phyloP scores from a whole-genome alignment of 2,888 invertebrate species.

The Notodonta ziczac region DNA sequence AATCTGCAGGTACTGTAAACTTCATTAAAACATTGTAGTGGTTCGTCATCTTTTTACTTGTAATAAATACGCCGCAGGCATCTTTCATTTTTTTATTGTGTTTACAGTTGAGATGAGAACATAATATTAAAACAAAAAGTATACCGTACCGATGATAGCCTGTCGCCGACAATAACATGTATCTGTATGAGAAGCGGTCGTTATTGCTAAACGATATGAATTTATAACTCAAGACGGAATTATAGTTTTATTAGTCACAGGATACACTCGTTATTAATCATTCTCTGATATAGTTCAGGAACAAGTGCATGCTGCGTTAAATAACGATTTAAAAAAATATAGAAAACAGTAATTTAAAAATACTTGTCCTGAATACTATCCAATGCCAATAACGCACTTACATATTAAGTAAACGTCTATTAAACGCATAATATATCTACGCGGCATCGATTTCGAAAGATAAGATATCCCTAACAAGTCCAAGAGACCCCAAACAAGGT shows the following conservation, averaged over 20 bases:
- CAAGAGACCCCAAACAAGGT: conserved; percentile 44
- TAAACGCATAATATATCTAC: conserved; percentile 37
- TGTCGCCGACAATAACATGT: conserved; percentile 49
- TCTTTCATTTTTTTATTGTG: conserved; percentile 17
- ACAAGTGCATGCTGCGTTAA: neutral
- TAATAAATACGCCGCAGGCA: conserved; percentile 24
- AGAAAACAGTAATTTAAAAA: neutral
- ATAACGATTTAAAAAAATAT: neutral
- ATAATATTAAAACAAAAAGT: conserved; percentile 51
- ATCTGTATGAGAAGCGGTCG: conserved; percentile 39
- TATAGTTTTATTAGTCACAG: conserved; percentile 14
- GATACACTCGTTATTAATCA: neutral
- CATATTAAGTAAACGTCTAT: conserved; percentile 17
- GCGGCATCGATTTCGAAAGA: conserved; percentile 46
- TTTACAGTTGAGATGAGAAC: conserved; percentile 25
- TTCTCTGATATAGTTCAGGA: neutral
- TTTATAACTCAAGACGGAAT: conserved; percentile 51
- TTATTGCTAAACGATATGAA: conserved; percentile 71
- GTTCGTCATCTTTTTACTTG: conserved; percentile 26
- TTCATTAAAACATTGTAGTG: conserved; percentile 19
- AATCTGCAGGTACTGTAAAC: neutral
- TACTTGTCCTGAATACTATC: neutral
- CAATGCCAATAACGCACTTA: conserved; percentile 7
- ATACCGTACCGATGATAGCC: conserved; percentile 50
- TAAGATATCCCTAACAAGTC: conserved; percentile 49